Evolutionary conservation across 2,888 invertebrate species (phyloP), one percentile per base, ranked within the genome.

Genomic region (Drosophila niveifrons): DNA sequence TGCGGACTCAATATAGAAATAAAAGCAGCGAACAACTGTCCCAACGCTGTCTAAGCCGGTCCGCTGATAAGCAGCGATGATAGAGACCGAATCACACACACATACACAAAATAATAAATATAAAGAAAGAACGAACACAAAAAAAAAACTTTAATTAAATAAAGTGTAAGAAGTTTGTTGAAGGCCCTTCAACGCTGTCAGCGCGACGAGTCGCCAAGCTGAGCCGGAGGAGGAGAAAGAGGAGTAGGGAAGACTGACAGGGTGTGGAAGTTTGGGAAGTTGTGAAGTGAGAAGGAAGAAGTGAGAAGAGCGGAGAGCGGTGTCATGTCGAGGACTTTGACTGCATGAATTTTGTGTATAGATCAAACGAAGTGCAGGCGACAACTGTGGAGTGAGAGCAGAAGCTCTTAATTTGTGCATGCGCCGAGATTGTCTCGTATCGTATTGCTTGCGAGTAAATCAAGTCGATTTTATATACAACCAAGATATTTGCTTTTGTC

Each of bases 71-170:
- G 75, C 67, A n/a, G 3, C 61, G 61, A 58, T 70, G 74, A 75
- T 82, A 73, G 81, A 57, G 66, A 75, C 76, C 57, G 63, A 67
- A 57, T 65, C 56, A 69, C 58, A 75, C 39, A 41, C 15, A 39
- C 65, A 62, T 51, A 79, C 41, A 41, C n/a, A 43, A 56, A 52
- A 59, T 50, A 66, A 57, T 36, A 57, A 57, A 41, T 62, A 73
- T 63, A 58, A 74, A 46, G 39, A 41, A 58, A 36, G 28, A 48
- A 41, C 2, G 62, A n/a, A 61, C 31, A 36, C 3, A 18, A 48
- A 63, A 74, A 72, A 69, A 69, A 87, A 88, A 88, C 88, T 84
- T 84, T 84, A 84, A 84, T 84, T 84, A 84, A 84, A 84, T 84
- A 84, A 84, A 84, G 82, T 83, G 80, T 80, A 84, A 85, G 83